These are phyloP conservation scores for Pheosia tremula DNA, from an alignment of 2,888 invertebrate genomes.

Conservation along the genomic window DNA sequence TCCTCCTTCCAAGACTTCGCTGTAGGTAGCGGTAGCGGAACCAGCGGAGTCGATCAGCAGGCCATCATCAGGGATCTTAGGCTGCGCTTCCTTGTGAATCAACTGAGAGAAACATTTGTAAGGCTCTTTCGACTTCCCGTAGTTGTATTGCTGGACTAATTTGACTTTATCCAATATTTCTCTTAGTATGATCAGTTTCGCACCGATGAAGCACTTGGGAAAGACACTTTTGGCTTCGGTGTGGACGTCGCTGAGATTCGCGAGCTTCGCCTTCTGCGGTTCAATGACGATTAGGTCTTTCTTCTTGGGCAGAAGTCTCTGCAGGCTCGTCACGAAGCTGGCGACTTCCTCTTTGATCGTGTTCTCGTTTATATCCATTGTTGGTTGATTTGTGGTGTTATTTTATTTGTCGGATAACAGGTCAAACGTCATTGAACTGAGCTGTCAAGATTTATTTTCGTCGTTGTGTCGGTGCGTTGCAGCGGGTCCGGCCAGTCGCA, in stretches of 20 bases:
- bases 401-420: conserved; percentile 62
- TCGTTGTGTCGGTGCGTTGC: conserved; percentile 55
- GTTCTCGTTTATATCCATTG: conserved; percentile 75
- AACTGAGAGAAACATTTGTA: conserved; percentile 66
- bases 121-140: conserved; percentile 65
- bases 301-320: conserved; percentile 70
- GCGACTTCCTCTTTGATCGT: conserved; percentile 70
- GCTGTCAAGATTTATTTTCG: conserved; percentile 71
- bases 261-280: conserved; percentile 51
- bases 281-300: conserved; percentile 62
- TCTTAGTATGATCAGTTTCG: conserved; percentile 64
- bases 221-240: conserved; percentile 73
- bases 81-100: conserved; percentile 71
- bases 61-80: conserved; percentile 59
- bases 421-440: conserved; percentile 74
- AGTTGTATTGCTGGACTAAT: conserved; percentile 73
- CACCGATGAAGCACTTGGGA: conserved; percentile 74
- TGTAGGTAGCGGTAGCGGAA: conserved; percentile 72
- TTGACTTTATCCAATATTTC: conserved; percentile 72
- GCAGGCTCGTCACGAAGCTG: conserved; percentile 65
- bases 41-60: conserved; percentile 67
- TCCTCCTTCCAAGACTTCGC: conserved; percentile 57
- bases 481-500: conserved; percentile 64
- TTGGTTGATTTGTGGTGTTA: conserved; percentile 43
- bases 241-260: conserved; percentile 67